A percentile compares a stretch with the other conserved stretches of the same genome.
Conservation (phyloP, 2,797 vertebrate species). For the Trichosurus vulpecula region DNA sequence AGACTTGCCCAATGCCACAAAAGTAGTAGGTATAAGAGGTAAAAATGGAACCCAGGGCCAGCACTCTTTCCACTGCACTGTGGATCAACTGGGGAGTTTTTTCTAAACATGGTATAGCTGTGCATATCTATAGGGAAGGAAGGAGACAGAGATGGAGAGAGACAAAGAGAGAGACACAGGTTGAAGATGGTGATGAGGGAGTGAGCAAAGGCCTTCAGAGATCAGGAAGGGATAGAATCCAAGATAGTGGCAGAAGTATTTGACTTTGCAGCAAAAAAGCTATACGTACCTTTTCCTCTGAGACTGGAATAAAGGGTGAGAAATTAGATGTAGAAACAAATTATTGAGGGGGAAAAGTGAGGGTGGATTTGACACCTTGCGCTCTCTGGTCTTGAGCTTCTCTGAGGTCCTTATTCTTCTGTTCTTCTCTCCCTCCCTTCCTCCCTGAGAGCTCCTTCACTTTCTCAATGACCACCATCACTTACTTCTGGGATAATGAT, state of each 20-base stretch:
- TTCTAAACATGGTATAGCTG: not conserved
- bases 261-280: not conserved
- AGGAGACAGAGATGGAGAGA: not conserved
- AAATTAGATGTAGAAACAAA: not conserved
- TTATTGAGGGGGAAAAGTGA: not conserved
- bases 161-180: not conserved
- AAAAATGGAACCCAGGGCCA: not conserved
- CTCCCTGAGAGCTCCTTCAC: not conserved
- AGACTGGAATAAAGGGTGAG: not conserved
- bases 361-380: not conserved
- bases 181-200: not conserved
- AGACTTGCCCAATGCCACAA: not conserved
- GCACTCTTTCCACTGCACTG: not conserved
- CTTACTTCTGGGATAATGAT: not conserved
- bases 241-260: not conserved
- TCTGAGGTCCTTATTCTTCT: not conserved
- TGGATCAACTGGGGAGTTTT: not conserved
- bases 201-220: not conserved
- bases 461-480: not conserved
- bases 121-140: not conserved
- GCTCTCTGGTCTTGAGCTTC: not conserved
- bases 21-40: not conserved
- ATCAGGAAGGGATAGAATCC: not conserved
- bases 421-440: not conserved
- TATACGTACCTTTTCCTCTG: not conserved